phyloP scores from a whole-genome alignment of 2,113 vertebrate species.

The Macrotus californicus region DNA sequence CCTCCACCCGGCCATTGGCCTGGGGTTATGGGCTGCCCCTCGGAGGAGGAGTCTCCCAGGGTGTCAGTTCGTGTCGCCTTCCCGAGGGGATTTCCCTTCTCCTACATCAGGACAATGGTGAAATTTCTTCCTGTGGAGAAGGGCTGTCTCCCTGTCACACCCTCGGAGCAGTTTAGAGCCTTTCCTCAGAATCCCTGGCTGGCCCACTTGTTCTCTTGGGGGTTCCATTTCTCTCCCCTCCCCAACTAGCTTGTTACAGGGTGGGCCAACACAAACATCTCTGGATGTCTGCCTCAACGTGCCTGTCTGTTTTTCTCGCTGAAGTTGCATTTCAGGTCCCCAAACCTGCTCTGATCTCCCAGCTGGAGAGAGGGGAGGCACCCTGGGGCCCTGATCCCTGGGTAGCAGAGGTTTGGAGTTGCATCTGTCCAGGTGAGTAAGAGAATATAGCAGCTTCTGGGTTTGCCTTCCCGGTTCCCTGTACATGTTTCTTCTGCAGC shows the following conservation, averaged over 20 bases:
- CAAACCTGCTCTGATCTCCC: slow-evolving; percentile 42
- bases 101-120: neutral
- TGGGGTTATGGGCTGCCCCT: neutral
- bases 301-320: neutral
- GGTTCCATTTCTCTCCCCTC: neutral
- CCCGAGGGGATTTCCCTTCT: neutral
- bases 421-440: slow-evolving; percentile 14
- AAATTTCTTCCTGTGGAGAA: neutral
- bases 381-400: slow-evolving; percentile 9
- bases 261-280: neutral
- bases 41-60: neutral
- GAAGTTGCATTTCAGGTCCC: neutral
- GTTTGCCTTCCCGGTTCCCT: neutral
- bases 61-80: neutral
- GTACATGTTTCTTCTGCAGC: neutral
- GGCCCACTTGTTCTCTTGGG: neutral
- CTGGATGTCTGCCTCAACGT: neutral
- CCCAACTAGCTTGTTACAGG: rapidly evolving
- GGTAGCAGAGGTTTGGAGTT: neutral
- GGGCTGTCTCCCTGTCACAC: neutral
- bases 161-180: neutral
- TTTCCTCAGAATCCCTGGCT: neutral
- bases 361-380: slow-evolving; percentile 35
- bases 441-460: neutral
- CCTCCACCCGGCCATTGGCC: neutral